A percentile compares a stretch with the other conserved stretches of the same genome.
phyloP scores from a whole-genome alignment of 2,888 invertebrate species.

The Sympetrum striolatum region DNA sequence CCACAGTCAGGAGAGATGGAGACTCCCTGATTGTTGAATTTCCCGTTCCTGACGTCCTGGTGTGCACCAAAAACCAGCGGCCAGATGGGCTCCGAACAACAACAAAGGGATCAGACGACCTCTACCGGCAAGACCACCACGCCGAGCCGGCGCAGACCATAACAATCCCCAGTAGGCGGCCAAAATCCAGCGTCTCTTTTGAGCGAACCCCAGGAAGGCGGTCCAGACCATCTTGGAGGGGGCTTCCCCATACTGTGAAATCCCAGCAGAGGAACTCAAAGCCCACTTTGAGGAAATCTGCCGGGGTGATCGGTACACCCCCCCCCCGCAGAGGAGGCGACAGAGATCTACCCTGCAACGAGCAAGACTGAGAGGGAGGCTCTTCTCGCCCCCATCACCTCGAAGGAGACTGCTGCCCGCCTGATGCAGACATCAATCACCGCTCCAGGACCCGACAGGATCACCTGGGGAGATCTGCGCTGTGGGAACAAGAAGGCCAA shows the following conservation, averaged over 20 bases:
- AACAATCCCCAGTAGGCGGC: too few relatives aligned
- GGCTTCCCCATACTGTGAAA: slow-evolving; percentile 1
- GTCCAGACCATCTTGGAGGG: neutral
- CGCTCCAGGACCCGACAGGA: neutral
- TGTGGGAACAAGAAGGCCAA: neutral
- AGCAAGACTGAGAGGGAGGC: neutral
- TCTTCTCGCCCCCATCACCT: neutral
- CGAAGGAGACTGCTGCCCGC: neutral
- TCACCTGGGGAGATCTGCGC: neutral
- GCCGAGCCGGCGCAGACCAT: too few relatives aligned
- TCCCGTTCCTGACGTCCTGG: neutral
- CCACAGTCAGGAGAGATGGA: neutral
- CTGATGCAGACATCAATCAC: neutral
- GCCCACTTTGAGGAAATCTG: neutral
- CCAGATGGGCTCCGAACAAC: too few relatives aligned
- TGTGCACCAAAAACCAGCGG: too few relatives aligned
- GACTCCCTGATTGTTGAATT: neutral
- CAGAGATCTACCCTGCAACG: too few relatives aligned
- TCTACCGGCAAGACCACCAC: too few relatives aligned
- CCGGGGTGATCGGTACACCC: too few relatives aligned
- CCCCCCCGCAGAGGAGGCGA: too few relatives aligned
- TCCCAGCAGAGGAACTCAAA: neutral
- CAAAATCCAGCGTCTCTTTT: too few relatives aligned
- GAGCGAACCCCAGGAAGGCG: neutral
- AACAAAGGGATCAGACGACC: too few relatives aligned